Evolutionary conservation across 2,888 invertebrate genomes (phyloP), one percentile per base, ranked within the genome.

Genomic region (Xestia sexstrigata): DNA sequence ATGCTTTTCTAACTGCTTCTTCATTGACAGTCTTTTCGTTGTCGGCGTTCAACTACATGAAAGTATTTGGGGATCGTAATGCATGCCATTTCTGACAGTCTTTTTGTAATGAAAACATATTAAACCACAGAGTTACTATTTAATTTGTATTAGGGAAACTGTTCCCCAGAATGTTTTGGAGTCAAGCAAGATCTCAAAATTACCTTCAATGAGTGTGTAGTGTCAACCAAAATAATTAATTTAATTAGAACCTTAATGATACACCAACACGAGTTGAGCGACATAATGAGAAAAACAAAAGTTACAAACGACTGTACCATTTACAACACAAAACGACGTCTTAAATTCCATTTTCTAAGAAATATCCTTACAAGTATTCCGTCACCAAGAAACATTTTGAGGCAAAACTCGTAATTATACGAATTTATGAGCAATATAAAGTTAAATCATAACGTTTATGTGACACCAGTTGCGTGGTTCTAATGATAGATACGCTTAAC

Each of bases 371-470:
- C n/a, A 84, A 81, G 74, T 77, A 68, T 78, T 84, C 70, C 60
- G 49, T 75, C 60, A 73, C 49, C 60, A 73, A 78, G 85, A 76
- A 76, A 77, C 81, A 79, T 86, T 86, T 79, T 72, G 68, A 70
- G 47, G 45, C 60, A 80, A 79, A 76, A 84, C 76, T 83, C 80
- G 80, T 87, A 85, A 87, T 87, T 87, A 87, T 69, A 73, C 69
- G 63, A 85, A 87, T 87, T 87, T 87, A 87, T 70, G 80, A 77
- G 80, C 81, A 69, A 67, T 85, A 85, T 85, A 88, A 88, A 88
- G 82, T 88, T 88, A 77, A 82, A 83, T 82, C 82, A 74, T 87
- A 79, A 88, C 80, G 75, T 88, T 86, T 79, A 87, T 79, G 81
- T 75, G 79, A 84, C 88, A 86, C 87, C 86, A 79, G 87, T 88